Conservation (phyloP, 2,113 vertebrate species). For the Sphyrna mokarran region DNA sequence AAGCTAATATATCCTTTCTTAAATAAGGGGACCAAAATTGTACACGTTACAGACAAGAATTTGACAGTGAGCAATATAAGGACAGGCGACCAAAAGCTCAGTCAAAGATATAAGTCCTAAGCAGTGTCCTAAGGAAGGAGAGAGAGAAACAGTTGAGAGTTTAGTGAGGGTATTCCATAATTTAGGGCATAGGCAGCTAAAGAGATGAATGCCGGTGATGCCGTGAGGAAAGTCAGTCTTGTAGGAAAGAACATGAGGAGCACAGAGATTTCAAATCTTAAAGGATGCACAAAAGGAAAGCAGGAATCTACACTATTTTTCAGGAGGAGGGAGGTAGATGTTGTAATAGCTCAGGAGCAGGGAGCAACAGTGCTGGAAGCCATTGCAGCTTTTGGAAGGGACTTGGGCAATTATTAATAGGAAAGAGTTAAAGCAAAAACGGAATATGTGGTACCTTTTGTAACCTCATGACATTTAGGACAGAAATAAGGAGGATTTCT, state of each 20-base stretch:
- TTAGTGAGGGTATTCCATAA: not conserved
- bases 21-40: too few relatives aligned
- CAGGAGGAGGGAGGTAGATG: not conserved
- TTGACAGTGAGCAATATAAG: not conserved
- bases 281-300: not conserved
- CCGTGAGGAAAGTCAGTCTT: not conserved
- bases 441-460: not conserved
- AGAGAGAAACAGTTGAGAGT: not conserved
- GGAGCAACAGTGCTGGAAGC: not conserved
- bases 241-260: not conserved
- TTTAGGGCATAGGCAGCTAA: not conserved
- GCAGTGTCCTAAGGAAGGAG: not conserved
- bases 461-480: not conserved
- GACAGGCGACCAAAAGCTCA: not conserved
- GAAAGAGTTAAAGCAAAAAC: not conserved
- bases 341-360: not conserved
- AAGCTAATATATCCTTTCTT: too few relatives aligned
- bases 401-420: not conserved
- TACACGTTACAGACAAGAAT: not conserved
- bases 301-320: not conserved
- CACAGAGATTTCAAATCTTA: not conserved
- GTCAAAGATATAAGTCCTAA: not conserved
- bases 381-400: not conserved
- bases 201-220: not conserved
- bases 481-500: too few relatives aligned